Percentiles rank a stretch among this genome's conserved stretches.
Evolutionary conservation across 2,113 vertebrate genomes (phyloP).

Genomic region (Pandion haliaetus): DNA sequence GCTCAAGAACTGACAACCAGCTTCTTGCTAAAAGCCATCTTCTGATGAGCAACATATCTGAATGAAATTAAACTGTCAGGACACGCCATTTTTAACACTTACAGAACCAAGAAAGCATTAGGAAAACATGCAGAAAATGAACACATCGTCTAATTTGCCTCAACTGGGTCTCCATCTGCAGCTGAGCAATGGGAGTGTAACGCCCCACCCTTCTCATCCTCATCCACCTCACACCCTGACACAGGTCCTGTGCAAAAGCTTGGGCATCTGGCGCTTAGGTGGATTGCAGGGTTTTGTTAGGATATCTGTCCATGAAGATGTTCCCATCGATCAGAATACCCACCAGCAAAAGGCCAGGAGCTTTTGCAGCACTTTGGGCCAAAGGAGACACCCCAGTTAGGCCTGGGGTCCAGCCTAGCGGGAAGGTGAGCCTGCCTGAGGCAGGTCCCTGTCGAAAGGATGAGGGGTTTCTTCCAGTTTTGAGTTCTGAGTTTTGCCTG

Average conservation of each 20-base stretch:
- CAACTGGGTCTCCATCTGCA: neutral
- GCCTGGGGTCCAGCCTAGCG: neutral
- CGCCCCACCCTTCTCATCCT: fast-evolving
- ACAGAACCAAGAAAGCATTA: neutral
- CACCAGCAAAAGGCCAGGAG: neutral
- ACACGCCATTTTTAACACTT: neutral
- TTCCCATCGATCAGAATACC: neutral
- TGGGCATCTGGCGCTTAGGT: fast-evolving
- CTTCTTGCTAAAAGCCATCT: neutral
- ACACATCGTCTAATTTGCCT: neutral
- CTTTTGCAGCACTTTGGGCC: neutral
- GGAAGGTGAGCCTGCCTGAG: neutral
- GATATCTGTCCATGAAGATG: neutral
- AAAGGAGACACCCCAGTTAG: neutral
- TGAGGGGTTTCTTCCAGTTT: neutral
- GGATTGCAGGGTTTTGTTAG: neutral
- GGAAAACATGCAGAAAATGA: neutral
- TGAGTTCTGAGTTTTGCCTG: neutral
- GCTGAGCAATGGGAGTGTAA: fast-evolving
- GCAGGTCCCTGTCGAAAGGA: neutral
- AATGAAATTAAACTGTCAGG: neutral
- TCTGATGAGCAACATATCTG: neutral
- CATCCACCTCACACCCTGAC: neutral
- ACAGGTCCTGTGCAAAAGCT: fast-evolving
- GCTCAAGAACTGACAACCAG: neutral